phyloP scores from a whole-genome alignment of 2,888 invertebrate species.

The Dinocampus coccinellae region DNA sequence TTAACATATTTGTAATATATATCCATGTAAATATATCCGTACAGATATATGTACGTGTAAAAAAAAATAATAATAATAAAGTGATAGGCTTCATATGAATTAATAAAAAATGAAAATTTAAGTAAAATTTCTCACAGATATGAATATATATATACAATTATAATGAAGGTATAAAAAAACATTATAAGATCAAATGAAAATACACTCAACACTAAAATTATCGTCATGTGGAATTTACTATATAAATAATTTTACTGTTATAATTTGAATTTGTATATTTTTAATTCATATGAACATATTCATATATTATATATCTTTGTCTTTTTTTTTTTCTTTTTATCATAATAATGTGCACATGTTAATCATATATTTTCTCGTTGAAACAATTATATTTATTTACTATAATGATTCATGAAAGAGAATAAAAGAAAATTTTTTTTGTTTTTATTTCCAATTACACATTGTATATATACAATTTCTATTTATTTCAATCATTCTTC shows the following conservation, averaged over 20 bases:
- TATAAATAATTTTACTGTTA: neutral
- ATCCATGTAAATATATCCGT: neutral
- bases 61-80: too few species aligned
- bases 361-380: too few species aligned
- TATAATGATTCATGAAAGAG: too few species aligned
- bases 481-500: neutral
- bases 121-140: too few species aligned
- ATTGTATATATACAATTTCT: neutral
- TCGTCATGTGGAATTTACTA: neutral
- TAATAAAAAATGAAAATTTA: too few species aligned
- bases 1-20: too few species aligned
- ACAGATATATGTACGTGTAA: conserved; percentile 26
- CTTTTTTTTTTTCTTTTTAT: too few species aligned
- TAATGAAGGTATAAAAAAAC: conserved; percentile 8
- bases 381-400: too few species aligned
- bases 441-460: neutral
- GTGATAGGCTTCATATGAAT: too few species aligned
- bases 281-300: neutral
- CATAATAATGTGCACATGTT: too few species aligned
- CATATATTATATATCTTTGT: too few species aligned
- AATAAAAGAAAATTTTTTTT: too few species aligned
- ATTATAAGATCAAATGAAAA: conserved; percentile 5
- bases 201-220: conserved; percentile 1
- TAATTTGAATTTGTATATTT: neutral
- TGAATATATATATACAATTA: conserved; percentile 19